Evolutionary conservation across 64 coral and sea anemone genomes (phyloP).

Genomic region (Stichodactyla mertensii): DNA sequence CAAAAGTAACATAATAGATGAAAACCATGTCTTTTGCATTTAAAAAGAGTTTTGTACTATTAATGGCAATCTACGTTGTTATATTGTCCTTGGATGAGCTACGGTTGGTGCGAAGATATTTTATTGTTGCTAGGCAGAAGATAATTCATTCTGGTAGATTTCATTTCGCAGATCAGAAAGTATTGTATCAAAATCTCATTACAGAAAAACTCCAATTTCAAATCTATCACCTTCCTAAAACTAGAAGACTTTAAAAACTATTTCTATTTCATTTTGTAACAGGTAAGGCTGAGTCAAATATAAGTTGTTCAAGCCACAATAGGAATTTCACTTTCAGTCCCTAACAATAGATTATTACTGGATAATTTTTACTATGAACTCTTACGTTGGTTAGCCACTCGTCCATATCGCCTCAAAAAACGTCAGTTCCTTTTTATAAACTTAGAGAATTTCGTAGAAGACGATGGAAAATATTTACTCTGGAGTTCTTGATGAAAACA

Average conservation of each 20-base stretch:
- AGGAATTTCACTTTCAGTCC: slow-evolving; percentile 2
- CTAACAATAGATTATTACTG: neutral
- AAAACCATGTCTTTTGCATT: neutral
- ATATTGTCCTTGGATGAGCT: too few relatives aligned
- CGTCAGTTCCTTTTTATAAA: slow-evolving; percentile 6
- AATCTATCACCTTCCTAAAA: neutral
- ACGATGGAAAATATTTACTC: neutral
- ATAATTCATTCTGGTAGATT: too few relatives aligned
- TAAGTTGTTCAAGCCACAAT: neutral
- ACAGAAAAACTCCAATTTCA: neutral
- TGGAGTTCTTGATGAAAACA: neutral
- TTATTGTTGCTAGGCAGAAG: too few relatives aligned
- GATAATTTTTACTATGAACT: neutral
- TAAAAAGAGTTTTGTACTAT: neutral
- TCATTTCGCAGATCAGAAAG: neutral
- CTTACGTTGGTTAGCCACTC: neutral
- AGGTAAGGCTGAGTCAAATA: neutral
- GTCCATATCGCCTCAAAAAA: neutral
- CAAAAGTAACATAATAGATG: neutral
- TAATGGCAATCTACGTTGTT: neutral
- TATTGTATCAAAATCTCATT: neutral
- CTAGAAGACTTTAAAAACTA: neutral
- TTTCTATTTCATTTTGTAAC: neutral
- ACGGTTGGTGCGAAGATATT: too few relatives aligned
- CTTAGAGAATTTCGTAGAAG: neutral